Percentiles rank a stretch among this genome's conserved stretches.
Conservation (phyloP, 2,797 vertebrate genomes). For the Pangasius sanitwongsei region DNA sequence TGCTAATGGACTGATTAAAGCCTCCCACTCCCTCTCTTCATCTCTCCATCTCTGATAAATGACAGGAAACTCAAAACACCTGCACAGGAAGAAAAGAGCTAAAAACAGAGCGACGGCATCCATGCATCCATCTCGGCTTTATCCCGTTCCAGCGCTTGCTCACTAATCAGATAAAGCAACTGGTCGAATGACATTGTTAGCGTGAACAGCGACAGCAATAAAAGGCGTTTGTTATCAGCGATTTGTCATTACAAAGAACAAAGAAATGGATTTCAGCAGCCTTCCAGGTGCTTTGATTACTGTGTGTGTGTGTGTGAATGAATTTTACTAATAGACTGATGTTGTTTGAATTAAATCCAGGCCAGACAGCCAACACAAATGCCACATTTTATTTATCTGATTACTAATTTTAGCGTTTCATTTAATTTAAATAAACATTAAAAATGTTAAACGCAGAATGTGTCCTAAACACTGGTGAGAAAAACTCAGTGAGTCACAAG, state of each 20-base stretch:
- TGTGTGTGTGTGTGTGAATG: not conserved
- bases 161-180: not conserved
- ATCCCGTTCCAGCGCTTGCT: conserved; percentile 12
- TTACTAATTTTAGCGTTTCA: not conserved
- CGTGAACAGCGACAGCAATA: not conserved
- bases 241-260: conserved; percentile 5
- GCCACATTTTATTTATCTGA: not conserved
- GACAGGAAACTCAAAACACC: conserved; percentile 34
- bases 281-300: not conserved
- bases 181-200: not conserved
- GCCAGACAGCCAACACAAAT: not conserved
- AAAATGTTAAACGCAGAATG: not conserved
- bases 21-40: not conserved
- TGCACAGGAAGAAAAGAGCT: conserved; percentile 16
- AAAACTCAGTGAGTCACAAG: not conserved
- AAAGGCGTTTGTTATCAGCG: conserved; percentile 18
- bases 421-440: not conserved
- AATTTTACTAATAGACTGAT: conserved; percentile 20
- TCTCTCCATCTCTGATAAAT: not conserved
- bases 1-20: conserved; percentile 46
- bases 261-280: not conserved
- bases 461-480: not conserved
- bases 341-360: not conserved
- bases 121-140: conserved; percentile 1
- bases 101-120: conserved; percentile 41